A percentile compares a stretch with the other conserved stretches of the same genome.
Conservation (phyloP, 2,797 vertebrate genomes). For the Squalus acanthias region DNA sequence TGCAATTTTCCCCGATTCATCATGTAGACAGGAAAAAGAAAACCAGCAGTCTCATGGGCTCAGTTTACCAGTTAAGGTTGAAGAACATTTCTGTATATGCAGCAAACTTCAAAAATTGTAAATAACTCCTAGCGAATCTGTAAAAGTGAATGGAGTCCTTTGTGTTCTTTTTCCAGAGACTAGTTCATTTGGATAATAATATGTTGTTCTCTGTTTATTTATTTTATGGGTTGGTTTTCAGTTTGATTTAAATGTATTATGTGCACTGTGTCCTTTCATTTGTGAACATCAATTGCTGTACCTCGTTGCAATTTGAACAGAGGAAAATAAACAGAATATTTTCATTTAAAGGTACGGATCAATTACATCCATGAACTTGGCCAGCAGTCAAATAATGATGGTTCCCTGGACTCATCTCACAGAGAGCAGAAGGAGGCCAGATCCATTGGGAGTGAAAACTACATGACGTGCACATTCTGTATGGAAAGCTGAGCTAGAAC, state of each 20-base stretch:
- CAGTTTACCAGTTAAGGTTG: background rate
- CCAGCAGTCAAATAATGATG: background rate
- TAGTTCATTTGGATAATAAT: background rate
- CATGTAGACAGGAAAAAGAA: background rate
- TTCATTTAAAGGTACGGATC: background rate
- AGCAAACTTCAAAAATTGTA: background rate
- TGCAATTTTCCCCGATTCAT: background rate
- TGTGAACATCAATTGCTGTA: background rate
- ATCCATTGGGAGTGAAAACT: background rate
- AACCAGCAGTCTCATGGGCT: background rate
- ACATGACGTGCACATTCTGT: background rate
- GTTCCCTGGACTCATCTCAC: background rate
- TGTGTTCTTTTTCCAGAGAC: background rate
- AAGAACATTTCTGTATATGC: background rate
- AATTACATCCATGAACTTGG: background rate
- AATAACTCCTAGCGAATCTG: background rate
- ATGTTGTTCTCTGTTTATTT: background rate
- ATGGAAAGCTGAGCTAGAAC: background rate
- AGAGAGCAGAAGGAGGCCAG: background rate
- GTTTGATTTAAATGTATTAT: conserved; percentile 5
- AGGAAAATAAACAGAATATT: conserved; percentile 13
- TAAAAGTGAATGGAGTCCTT: background rate
- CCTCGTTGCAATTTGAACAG: background rate
- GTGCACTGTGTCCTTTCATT: background rate
- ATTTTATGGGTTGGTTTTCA: background rate